Base-by-base conservation (phyloP, 2,113 vertebrate genomes). In the Lophotis ruficrista region DNA sequence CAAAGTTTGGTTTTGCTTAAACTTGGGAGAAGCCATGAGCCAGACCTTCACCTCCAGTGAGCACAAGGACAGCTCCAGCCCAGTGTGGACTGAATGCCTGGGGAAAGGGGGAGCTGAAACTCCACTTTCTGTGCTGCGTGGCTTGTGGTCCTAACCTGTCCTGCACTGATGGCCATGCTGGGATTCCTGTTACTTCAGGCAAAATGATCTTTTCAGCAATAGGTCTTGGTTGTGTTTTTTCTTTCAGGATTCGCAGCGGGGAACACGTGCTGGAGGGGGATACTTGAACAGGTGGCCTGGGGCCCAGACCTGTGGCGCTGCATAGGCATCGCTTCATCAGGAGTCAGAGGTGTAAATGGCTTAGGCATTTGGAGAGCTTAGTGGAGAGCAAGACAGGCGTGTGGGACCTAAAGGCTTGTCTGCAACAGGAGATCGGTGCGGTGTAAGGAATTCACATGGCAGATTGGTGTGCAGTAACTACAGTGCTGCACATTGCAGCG, bases 361-460 rank as follows among this genome's bases (percentile, higher is more conserved):
- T 87, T 47, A 65, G 61, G 43, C 2, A 15, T 43, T 43, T 43
- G 41, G 41, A 43, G 4, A 18, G 41, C 41, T 20, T 3, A 12
- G 33, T 9, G 48, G 53, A 68, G 33, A 51, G 13, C 35, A 73
- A 21, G 76, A 30, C 9, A 23, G 16, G 28, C 0, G 0, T 28
- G 53, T 60, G 58, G 31, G 35, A 21, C 10, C 25, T 45, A 15
- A 60, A 22, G 58, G 25, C 6, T 72, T 38, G 10, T 17, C n/a
- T 58, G 2, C 21, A 28, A 12, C 0, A 7, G 66, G 15, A 25
- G 13, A 20, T 3, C 1, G 2, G 37, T 53, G 33, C 3, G 0
- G 21, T 10, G 9, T 23, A 7, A 72, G 62, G 68, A 83, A 22
- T 60, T 87, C 22, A 31, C 5, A 1, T 1, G 3, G 23, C 28